These are phyloP conservation scores for Acronicta leporina DNA, from an alignment of 2,888 invertebrate genomes.

Conservation along the genomic window DNA sequence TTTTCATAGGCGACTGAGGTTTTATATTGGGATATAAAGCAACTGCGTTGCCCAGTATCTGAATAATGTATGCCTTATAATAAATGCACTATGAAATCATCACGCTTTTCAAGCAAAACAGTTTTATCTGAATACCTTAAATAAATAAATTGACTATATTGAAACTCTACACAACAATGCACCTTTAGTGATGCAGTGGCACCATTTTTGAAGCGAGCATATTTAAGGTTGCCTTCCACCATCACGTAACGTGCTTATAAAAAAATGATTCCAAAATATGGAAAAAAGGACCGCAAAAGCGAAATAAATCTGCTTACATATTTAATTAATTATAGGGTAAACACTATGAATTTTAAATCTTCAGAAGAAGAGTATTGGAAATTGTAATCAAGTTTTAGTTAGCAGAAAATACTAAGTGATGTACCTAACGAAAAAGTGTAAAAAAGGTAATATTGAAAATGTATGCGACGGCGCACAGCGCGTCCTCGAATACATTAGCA, in stretches of 20 bases:
- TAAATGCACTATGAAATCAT: too few species aligned
- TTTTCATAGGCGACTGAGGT: conserved; percentile 18
- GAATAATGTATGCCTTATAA: too few species aligned
- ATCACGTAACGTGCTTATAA: not conserved
- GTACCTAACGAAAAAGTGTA: not conserved
- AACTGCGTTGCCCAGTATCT: too few species aligned
- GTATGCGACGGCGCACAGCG: not conserved
- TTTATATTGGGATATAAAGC: conserved; percentile 27
- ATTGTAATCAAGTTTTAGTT: not conserved
- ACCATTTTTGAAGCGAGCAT: not conserved
- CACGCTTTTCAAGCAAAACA: too few species aligned
- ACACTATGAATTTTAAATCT: too few species aligned
- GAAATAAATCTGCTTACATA: too few species aligned
- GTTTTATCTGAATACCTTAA: too few species aligned
- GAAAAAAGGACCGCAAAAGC: not conserved
- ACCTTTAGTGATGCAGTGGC: not conserved
- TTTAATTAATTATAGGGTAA: too few species aligned
- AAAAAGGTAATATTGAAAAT: not conserved
- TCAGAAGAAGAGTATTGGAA: not conserved
- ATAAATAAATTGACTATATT: not conserved
- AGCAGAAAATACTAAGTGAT: too few species aligned
- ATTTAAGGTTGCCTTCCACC: not conserved
- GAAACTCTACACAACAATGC: conserved; percentile 5
- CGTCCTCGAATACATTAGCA: too few species aligned
- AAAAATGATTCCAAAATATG: not conserved